These are phyloP conservation scores for Ceryle rudis DNA, from an alignment of 2,797 vertebrate species.

Conservation along the genomic window DNA sequence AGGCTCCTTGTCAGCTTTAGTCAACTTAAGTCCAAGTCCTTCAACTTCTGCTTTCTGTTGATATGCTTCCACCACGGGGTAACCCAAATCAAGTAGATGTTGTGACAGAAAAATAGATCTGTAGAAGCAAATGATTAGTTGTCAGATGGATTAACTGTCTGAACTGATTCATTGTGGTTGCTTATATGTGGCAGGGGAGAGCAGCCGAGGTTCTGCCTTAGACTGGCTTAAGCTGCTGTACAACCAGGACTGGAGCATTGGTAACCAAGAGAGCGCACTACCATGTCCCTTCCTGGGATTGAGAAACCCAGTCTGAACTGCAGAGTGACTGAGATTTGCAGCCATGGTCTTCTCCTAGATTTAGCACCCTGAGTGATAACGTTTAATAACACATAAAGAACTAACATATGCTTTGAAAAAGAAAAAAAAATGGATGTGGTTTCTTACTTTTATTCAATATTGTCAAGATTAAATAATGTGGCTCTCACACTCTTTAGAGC, in stretches of 20 bases:
- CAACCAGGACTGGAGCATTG: rapidly evolving
- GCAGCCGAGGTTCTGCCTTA: not conserved
- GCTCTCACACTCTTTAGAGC: not conserved
- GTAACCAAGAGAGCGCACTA: not conserved
- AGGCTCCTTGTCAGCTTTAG: not conserved
- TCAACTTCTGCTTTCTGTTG: not conserved
- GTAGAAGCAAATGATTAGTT: not conserved
- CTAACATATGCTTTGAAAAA: not conserved
- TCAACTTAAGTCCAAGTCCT: not conserved
- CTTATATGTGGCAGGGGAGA: not conserved
- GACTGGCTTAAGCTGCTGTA: not conserved
- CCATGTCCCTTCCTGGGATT: not conserved
- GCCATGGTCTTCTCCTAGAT: not conserved
- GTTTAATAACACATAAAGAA: not conserved
- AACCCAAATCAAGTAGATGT: not conserved
- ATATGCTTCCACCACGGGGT: not conserved
- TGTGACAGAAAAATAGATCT: not conserved
- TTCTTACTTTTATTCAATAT: not conserved
- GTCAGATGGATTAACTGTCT: not conserved
- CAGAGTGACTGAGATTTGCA: not conserved
- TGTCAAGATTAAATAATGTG: not conserved
- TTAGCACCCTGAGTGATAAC: not conserved
- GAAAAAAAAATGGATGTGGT: not conserved
- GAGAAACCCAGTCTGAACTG: not conserved
- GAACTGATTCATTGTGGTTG: not conserved